Percentiles rank a stretch among this genome's conserved stretches.
Evolutionary conservation across 2,888 invertebrate species (phyloP).

Genomic region (Catocala sponsa): DNA sequence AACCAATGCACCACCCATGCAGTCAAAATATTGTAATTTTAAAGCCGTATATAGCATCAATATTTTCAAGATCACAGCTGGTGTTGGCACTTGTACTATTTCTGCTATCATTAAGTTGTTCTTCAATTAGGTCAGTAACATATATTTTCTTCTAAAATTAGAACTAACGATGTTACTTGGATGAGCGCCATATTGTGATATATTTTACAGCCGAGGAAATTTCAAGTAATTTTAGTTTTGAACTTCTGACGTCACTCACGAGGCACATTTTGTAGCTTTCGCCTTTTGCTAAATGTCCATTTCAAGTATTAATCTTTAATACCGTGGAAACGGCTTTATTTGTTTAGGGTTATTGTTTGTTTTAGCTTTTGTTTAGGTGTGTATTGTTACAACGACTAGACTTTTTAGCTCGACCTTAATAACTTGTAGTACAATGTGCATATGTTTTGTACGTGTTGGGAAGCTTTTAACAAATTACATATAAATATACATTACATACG

Average conservation of each 20-base stretch:
- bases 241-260: conserved; percentile 31
- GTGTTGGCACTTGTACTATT: conserved; percentile 6
- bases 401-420: no score
- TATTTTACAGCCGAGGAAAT: conserved; percentile 21
- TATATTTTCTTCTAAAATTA: conserved; percentile 26
- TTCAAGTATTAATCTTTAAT: not conserved
- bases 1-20: no score
- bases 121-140: conserved; percentile 11
- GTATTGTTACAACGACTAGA: no score
- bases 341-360: no score
- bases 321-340: no score
- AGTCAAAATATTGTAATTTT: no score
- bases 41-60: no score
- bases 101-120: conserved; percentile 10
- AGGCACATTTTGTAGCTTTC: not conserved
- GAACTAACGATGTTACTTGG: conserved; percentile 30
- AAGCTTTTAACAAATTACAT: no score
- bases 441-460: no score
- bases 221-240: conserved; percentile 25
- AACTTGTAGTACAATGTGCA: no score
- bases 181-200: conserved; percentile 28
- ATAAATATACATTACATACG: no score
- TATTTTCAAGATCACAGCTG: not conserved
- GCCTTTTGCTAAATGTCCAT: not conserved
- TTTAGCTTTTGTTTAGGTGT: no score